Evolutionary conservation across 2,797 vertebrate genomes (phyloP).

Genomic region (Enteromius thamalakanensis): DNA sequence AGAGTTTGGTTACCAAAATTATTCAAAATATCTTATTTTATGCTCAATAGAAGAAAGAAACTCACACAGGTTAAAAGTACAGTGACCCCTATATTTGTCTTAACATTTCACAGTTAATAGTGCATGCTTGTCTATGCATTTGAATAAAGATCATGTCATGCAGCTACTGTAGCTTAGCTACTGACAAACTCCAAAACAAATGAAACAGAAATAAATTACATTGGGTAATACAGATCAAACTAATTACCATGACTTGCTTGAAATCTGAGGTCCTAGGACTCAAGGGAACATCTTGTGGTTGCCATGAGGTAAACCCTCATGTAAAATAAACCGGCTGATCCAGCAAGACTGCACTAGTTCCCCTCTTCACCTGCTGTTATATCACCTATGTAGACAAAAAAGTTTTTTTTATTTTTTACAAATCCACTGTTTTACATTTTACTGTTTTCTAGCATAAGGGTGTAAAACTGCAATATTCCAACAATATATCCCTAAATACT

Average conservation of each 20-base stretch:
- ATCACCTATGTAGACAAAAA: constrained; percentile 26
- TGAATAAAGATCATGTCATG: too few species aligned
- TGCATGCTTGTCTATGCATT: background rate
- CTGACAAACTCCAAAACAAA: background rate
- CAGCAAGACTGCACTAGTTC: constrained; percentile 6
- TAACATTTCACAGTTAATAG: background rate
- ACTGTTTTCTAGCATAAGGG: background rate
- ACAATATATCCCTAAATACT: background rate
- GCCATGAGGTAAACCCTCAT: constrained; percentile 1
- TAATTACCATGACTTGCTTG: constrained; percentile 30
- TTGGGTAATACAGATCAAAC: constrained; percentile 13
- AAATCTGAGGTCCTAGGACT: background rate
- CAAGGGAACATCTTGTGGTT: constrained; percentile 16
- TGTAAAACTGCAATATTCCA: background rate
- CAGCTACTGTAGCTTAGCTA: background rate
- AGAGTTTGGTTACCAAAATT: background rate
- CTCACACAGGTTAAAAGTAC: background rate
- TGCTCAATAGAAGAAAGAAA: background rate
- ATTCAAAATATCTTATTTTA: background rate
- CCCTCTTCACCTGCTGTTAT: constrained; percentile 5
- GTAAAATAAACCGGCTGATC: constrained; percentile 18
- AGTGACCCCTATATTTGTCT: background rate
- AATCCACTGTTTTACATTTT: background rate
- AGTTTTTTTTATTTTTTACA: background rate
- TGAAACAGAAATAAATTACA: background rate